A percentile compares a stretch with the other conserved stretches of the same genome.
Conservation (phyloP, 2,888 invertebrate species). For the Trissolcus japonicus region DNA sequence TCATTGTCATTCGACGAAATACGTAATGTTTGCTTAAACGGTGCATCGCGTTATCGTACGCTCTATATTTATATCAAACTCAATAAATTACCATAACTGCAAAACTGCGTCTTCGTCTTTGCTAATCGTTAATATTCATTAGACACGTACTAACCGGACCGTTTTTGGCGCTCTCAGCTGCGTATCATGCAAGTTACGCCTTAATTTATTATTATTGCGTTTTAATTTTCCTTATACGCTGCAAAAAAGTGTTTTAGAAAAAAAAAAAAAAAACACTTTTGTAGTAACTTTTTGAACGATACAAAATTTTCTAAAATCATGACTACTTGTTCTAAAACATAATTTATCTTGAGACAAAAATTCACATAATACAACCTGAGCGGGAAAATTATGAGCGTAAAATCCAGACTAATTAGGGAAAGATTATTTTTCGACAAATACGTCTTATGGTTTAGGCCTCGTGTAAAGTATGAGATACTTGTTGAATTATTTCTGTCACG, state of each 20-base stretch:
- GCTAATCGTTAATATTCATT: slow-evolving; percentile 13
- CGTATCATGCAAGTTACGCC: neutral
- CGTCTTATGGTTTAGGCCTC: no score
- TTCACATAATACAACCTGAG: no score
- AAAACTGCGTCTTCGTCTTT: slow-evolving; percentile 3
- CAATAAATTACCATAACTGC: slow-evolving; percentile 19
- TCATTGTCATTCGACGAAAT: slow-evolving; percentile 14
- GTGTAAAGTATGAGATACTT: no score
- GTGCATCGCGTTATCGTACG: slow-evolving; percentile 16
- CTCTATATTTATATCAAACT: slow-evolving; percentile 20
- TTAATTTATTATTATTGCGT: slow-evolving; percentile 18
- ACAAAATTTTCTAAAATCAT: neutral
- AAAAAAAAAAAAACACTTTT: no score
- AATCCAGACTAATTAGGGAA: no score
- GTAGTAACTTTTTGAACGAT: neutral
- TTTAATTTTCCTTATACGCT: neutral
- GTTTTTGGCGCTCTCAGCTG: slow-evolving; percentile 5
- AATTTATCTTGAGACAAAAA: no score
- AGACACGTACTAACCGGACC: neutral
- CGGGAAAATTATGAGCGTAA: no score
- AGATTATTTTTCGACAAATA: no score
- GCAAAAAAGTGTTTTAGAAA: neutral
- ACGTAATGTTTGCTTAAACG: slow-evolving; percentile 34
- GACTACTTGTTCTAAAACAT: no score
- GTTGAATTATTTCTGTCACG: neutral